A percentile compares a stretch with the other conserved stretches of the same genome.
Evolutionary conservation across 2,113 vertebrate genomes (phyloP).

Genomic region (Merops nubicus): DNA sequence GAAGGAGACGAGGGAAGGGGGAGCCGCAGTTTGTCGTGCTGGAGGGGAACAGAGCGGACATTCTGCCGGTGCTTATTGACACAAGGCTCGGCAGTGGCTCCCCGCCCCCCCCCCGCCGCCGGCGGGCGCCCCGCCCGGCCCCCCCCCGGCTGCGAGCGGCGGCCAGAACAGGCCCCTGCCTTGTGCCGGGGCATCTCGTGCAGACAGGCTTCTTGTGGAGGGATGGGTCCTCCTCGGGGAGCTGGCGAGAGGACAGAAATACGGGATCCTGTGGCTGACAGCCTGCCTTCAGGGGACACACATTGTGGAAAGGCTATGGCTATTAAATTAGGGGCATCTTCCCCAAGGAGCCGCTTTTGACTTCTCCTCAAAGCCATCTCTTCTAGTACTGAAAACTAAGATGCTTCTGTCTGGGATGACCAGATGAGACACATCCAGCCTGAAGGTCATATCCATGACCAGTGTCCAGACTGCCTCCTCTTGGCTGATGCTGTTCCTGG

Average conservation of each 20-base stretch:
- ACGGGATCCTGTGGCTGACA: not conserved
- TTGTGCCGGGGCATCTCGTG: not conserved
- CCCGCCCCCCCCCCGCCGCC: not conserved
- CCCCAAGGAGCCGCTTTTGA: not conserved
- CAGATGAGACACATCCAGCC: not conserved
- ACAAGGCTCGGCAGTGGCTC: slow-evolving; percentile 38
- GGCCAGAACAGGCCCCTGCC: slow-evolving; percentile 19
- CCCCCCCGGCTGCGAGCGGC: not conserved
- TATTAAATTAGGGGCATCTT: not conserved
- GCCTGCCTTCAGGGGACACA: not conserved
- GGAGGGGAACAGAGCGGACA: slow-evolving; percentile 50
- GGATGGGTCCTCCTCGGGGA: not conserved
- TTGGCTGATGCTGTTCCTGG: not conserved
- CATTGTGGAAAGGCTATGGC: not conserved
- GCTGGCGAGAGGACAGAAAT: not conserved
- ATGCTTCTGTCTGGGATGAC: not conserved
- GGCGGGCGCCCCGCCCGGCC: not conserved
- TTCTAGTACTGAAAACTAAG: not conserved
- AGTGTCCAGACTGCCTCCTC: not conserved
- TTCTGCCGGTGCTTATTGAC: slow-evolving; percentile 66
- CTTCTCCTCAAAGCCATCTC: not conserved
- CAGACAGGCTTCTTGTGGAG: not conserved
- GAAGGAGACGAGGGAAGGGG: slow-evolving; percentile 25
- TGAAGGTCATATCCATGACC: not conserved
- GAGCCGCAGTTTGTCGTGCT: slow-evolving; percentile 63